phyloP scores from a whole-genome alignment of 2,888 invertebrate species.

The Anagyrus pseudococci region DNA sequence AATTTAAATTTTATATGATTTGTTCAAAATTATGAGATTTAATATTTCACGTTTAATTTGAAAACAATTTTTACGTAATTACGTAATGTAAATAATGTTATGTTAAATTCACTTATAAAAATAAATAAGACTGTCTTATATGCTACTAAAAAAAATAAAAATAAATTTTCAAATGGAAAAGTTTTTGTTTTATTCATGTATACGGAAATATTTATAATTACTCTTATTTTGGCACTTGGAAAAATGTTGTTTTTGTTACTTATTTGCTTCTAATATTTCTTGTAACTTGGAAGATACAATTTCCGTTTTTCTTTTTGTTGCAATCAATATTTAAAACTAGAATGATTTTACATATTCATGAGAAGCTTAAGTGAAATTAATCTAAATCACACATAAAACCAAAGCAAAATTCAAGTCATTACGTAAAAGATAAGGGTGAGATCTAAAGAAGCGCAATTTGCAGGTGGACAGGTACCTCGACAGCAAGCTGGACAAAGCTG shows the following conservation, averaged over 20 bases:
- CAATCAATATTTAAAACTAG: too few relatives aligned
- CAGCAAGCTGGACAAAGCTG: constrained; percentile 81
- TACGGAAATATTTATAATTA: background rate
- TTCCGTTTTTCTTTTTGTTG: too few relatives aligned
- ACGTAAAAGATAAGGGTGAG: background rate
- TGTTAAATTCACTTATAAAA: too few relatives aligned
- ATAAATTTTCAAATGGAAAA: constrained; percentile 20
- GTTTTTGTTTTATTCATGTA: constrained; percentile 11
- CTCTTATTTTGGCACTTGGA: background rate
- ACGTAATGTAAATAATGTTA: too few relatives aligned
- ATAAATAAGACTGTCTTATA: constrained; percentile 20
- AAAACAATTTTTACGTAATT: too few relatives aligned
- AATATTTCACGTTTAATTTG: too few relatives aligned
- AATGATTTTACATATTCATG: too few relatives aligned
- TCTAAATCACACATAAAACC: too few relatives aligned
- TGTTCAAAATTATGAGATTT: too few relatives aligned
- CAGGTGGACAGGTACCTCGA: constrained; percentile 84
- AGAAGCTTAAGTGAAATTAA: too few relatives aligned
- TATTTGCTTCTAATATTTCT: background rate
- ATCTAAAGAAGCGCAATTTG: constrained; percentile 42
- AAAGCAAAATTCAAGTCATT: background rate
- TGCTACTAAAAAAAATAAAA: constrained; percentile 18
- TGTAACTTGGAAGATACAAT: too few relatives aligned
- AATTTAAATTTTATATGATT: too few relatives aligned
- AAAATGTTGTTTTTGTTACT: background rate